Base-by-base conservation (phyloP, 2,113 vertebrate genomes). In the Python bivittatus region DNA sequence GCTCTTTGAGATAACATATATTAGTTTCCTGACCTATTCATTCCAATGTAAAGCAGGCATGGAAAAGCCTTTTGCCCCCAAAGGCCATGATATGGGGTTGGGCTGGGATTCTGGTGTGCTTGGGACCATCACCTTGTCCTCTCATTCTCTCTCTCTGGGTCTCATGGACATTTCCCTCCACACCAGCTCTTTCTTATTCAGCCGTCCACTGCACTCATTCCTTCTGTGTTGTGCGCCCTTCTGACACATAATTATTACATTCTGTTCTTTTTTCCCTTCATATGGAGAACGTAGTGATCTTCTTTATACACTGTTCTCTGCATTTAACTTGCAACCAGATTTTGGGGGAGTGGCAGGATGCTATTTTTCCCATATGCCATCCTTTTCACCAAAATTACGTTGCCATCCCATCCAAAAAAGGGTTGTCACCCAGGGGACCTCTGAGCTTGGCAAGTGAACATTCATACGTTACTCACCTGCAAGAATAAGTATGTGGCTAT, bases 401-500 rank as follows among this genome's bases (percentile, higher is more conserved):
- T 25, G 20, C 61, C 29, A 10, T 12, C 61, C n/a, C 61, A 68
- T 29, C 48, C 48, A 48, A 48, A 48, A 48, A 48, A 0, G 48
- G 7, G 48, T 48, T 48, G 48, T 48, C 48, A 48, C 48, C 5
- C 48, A 48, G 48, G 48, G 48, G 48, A 48, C 58, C 17, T 17
- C 17, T 60, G 58, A 61, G 95, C 95, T 94, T 97, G 94, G 93
- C 94, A 48, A 4, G 5, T 94, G 94, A 94, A 92, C 93, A 96
- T 96, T 97, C 53, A 56, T 33, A 57, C 10, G 25, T 10, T 27
- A 52, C 2, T 85, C 29, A 87, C n/a, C 10, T 56, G 15, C 56
- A 15, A 29, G 95, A 90, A 93, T 96, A 95, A 48, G 12, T 48
- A 11, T 25, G 0, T 85, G 22, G 25, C 4, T 38, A 33, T 22